A percentile compares a stretch with the other conserved stretches of the same genome.
Conservation (phyloP, 2,888 invertebrate genomes). For the Acleris sparsana region DNA sequence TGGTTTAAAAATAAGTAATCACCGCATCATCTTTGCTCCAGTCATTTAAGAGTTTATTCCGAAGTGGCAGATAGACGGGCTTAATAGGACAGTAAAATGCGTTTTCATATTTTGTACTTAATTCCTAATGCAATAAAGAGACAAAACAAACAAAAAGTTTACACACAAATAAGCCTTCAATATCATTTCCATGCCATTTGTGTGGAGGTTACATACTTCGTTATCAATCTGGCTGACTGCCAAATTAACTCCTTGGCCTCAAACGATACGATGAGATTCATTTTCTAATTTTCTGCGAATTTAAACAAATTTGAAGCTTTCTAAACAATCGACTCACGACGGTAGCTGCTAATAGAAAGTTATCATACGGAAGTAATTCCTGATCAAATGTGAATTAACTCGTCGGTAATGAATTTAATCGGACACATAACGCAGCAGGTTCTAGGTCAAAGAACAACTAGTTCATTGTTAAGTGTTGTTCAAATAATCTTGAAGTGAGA, state of each 20-base stretch:
- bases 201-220: too few relatives aligned
- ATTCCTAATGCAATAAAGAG: too few relatives aligned
- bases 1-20: too few relatives aligned
- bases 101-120: too few relatives aligned
- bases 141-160: too few relatives aligned
- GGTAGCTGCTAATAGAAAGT: slow-evolving; percentile 31
- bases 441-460: slow-evolving; percentile 35
- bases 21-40: too few relatives aligned
- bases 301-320: slow-evolving; percentile 35
- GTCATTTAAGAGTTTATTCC: too few relatives aligned
- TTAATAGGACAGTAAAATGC: too few relatives aligned
- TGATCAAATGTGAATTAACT: slow-evolving; percentile 28
- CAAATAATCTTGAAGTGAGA: background rate
- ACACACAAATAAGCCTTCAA: too few relatives aligned
- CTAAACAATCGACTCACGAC: slow-evolving; percentile 32
- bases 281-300: slow-evolving; percentile 37
- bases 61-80: too few relatives aligned
- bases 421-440: slow-evolving; percentile 20
- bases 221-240: background rate
- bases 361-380: slow-evolving; percentile 26
- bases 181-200: background rate
- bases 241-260: slow-evolving; percentile 15
- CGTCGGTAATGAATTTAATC: slow-evolving; percentile 17
- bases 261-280: background rate
- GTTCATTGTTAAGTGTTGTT: slow-evolving; percentile 11